Base-by-base conservation (phyloP, 2,888 invertebrate species). In the Spisula solida region DNA sequence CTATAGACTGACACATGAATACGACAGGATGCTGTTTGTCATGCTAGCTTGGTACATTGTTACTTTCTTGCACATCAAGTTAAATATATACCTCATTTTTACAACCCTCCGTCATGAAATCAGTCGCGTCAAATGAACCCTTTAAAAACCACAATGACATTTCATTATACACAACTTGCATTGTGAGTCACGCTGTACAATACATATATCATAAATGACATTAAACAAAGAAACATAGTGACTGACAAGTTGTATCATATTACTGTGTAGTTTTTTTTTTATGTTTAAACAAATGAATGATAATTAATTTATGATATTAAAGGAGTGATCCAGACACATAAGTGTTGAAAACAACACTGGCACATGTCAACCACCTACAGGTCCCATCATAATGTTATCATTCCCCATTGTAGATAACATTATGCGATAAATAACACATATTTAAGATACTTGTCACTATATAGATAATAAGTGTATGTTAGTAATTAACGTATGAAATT, bases 91-190 rank as follows among this genome's bases (percentile, higher is more conserved):
- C 85, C 85, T 85, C 85, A 79, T 85, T 25, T n/a, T 55, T 34
- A 55, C 41, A 55, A 14, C 75, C 55, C 0, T 56, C 85, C 31
- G 31, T 85, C 85, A 85, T 51, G 31, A 25, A 31, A 48, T 31
- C 8, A 75, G n/a, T 79, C 18, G 20, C 34, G 31, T 55, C 20
- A 56, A 79, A n/a, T 41, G 56, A 85, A 51, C 55, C 85, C 85
- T 85, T 85, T 31, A 75, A 79, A 83, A 83, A 56, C 85, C 85
- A 85, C 85, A 85, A 85, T 85, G 85, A 79, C 56, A 85, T 70
- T 34, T 83, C 75, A 75, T 16, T 34, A 2, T 18, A 75, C 34
- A 25, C 60, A 25, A 66, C n/a, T n/a, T 25, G 4, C 10, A 66
- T 25, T 25, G 12, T 66, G 60, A 66, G 25, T 66, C 60, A 66